Evolutionary conservation across 2,888 invertebrate genomes (phyloP), one percentile per base, ranked within the genome.

Genomic region (Leptopterna dolabrata): DNA sequence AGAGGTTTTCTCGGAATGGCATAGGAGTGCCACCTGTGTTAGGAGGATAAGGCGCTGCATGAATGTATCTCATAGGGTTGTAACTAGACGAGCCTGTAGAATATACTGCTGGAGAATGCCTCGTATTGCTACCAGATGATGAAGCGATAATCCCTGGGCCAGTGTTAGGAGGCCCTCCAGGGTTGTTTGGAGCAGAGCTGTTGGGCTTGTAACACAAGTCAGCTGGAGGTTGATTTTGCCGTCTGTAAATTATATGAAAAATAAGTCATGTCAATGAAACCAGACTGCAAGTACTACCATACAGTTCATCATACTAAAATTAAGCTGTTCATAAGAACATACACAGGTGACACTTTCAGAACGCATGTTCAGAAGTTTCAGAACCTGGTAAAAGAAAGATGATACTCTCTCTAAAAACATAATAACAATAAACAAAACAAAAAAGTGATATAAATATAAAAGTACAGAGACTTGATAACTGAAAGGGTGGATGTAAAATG

Each of bases 31-130:
- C 87, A 87, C 87, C 87, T 19, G 86, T 63, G 27, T 82, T 86
- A 36, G 84, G 87, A 43, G 88, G 81, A 47, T 84, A 86, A 19
- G 85, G 76, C 16, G 87, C n/a, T 13, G 87, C 88, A 76, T 88
- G 89, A 70, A 89, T 89, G 29, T 88, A 87, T 47, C 89, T 84
- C 88, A 89, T 88, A 45, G 88, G 87, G 87, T 73, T 71, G 86
- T 87, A 88, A 70, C 86, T 78, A 47, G 83, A 45, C 41, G 88
- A 82, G 19, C 82, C 88, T 16, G 87, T 82, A 80, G 87, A 86
- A 83, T 82, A 88, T 9, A 87, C 78, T 43, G 87, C 89, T 47
- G 89, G 88, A 16, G 87, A 87, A 73, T 87, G 87, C 24, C 82
- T 82, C 45, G 70, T 63, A 36, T 71, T 81, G 30, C 73, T 86